Evolutionary conservation across 2,888 invertebrate species (phyloP).

Genomic region (Tholera decimalis): DNA sequence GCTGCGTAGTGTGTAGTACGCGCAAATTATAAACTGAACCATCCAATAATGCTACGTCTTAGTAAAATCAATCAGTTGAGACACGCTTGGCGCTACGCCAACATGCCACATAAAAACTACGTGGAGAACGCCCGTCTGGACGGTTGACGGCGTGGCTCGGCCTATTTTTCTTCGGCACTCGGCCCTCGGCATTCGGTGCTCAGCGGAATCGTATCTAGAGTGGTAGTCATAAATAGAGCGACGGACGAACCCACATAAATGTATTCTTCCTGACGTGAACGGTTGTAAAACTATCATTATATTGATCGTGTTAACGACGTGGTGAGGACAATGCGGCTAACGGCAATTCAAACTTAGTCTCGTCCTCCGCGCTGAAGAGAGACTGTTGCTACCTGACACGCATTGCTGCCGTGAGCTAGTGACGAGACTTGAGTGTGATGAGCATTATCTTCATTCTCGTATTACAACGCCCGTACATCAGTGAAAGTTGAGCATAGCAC

Average conservation of each 20-base stretch:
- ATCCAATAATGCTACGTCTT: slow-evolving; percentile 68
- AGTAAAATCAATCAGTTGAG: slow-evolving; percentile 81
- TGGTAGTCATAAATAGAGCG: slow-evolving; percentile 57
- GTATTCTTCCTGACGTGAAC: slow-evolving; percentile 24
- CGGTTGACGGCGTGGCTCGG: slow-evolving; percentile 50
- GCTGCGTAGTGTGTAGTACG: slow-evolving; percentile 28
- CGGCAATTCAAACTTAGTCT: slow-evolving; percentile 7
- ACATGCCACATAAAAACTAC: slow-evolving; percentile 71
- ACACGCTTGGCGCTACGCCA: slow-evolving; percentile 74
- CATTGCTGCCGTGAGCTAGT: background rate
- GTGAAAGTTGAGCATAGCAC: slow-evolving; percentile 49
- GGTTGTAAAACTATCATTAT: slow-evolving; percentile 30
- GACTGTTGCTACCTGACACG: background rate
- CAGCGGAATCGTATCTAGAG: slow-evolving; percentile 49
- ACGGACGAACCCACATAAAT: slow-evolving; percentile 22
- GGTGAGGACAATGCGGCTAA: slow-evolving; percentile 15
- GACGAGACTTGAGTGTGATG: background rate
- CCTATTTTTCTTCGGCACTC: slow-evolving; percentile 59
- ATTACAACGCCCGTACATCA: slow-evolving; percentile 44
- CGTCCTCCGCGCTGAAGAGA: background rate
- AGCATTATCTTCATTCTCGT: slow-evolving; percentile 35
- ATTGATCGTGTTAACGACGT: slow-evolving; percentile 34
- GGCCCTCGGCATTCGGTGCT: slow-evolving; percentile 49
- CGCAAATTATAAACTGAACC: slow-evolving; percentile 40
- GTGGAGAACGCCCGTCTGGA: slow-evolving; percentile 60